Conservation (phyloP, 1,140 invertebrate species). For the Chlorops oryzae region DNA sequence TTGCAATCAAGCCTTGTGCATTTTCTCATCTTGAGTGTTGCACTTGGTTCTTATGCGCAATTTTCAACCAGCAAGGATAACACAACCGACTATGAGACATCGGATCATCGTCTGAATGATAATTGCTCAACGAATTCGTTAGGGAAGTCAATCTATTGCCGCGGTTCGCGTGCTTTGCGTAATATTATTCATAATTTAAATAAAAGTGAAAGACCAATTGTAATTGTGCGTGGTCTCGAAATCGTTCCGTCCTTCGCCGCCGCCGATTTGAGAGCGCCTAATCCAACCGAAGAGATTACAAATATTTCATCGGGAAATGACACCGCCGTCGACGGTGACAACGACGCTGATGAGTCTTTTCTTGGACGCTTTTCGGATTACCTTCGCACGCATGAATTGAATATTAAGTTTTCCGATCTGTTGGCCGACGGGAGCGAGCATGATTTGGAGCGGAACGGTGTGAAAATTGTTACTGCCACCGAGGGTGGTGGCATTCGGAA, state of each 20-base stretch:
- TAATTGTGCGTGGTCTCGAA: slow-evolving; percentile 37
- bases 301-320: slow-evolving; percentile 27
- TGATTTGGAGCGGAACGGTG: slow-evolving; percentile 11
- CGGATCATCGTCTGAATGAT: neutral
- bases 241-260: slow-evolving; percentile 28
- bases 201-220: slow-evolving; percentile 33
- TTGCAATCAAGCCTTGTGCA: no score
- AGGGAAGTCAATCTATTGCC: slow-evolving; percentile 32
- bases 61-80: no score
- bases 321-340: slow-evolving; percentile 4
- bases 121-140: slow-evolving; percentile 23
- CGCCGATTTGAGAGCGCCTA: slow-evolving; percentile 30
- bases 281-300: slow-evolving; percentile 51
- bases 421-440: slow-evolving; percentile 20
- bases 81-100: no score
- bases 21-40: no score
- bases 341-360: slow-evolving; percentile 12
- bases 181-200: slow-evolving; percentile 36
- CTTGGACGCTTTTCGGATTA: slow-evolving; percentile 58
- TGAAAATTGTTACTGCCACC: neutral
- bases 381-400: slow-evolving; percentile 61
- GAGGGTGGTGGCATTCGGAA: neutral
- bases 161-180: slow-evolving; percentile 32
- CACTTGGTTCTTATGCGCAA: no score
- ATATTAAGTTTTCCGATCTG: slow-evolving; percentile 62